Evolutionary conservation across 2,797 vertebrate species (phyloP).

Genomic region (Sylvia borin): DNA sequence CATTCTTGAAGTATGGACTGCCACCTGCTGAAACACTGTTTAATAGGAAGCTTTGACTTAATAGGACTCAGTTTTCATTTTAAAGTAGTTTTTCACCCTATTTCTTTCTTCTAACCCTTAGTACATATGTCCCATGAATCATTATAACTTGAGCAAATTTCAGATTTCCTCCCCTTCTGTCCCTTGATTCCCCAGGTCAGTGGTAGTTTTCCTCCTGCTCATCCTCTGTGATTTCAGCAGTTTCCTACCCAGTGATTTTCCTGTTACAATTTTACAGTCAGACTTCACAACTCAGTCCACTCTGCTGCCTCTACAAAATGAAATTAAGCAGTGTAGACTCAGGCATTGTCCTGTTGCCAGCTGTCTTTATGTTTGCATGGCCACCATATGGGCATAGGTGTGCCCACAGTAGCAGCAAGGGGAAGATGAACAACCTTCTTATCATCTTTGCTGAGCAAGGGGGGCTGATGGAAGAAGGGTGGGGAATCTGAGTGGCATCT

Average conservation of each 20-base stretch:
- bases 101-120: neutral
- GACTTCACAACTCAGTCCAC: neutral
- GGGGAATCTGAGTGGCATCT: neutral
- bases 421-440: neutral
- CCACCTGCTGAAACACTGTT: neutral
- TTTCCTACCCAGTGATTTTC: neutral
- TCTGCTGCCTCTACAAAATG: neutral
- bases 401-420: neutral
- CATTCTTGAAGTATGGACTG: neutral
- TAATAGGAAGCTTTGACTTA: neutral
- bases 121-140: accelerated
- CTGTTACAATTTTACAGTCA: neutral
- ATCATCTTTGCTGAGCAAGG: neutral
- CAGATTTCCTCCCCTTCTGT: neutral
- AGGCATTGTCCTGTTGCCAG: neutral
- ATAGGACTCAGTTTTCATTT: neutral
- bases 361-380: neutral
- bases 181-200: neutral
- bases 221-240: neutral
- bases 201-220: neutral
- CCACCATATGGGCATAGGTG: neutral
- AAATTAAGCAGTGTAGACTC: neutral
- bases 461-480: neutral
- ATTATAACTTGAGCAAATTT: neutral
- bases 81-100: neutral